Evolutionary conservation across 2,113 vertebrate genomes (phyloP).

Genomic region (Ailuropoda melanoleuca): DNA sequence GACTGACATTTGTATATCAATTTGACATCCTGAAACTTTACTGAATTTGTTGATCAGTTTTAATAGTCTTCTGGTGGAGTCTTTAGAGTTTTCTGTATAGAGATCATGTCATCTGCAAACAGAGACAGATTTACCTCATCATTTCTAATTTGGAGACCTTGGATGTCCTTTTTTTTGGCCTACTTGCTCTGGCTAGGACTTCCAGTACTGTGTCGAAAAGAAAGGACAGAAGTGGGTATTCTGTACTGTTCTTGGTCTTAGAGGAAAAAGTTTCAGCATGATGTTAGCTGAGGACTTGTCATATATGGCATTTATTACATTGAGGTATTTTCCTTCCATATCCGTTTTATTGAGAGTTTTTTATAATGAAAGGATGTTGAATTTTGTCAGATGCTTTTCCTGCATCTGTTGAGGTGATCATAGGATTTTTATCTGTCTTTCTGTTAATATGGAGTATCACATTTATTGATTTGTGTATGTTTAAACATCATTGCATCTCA

Average conservation of each 20-base stretch:
- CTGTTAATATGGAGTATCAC: not conserved
- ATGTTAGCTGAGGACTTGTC: not conserved
- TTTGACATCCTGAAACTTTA: not conserved
- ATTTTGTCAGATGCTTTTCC: not conserved
- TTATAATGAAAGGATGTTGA: not conserved
- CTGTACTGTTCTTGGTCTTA: not conserved
- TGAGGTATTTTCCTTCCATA: not conserved
- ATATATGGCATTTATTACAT: not conserved
- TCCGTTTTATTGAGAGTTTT: not conserved
- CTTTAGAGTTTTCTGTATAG: not conserved
- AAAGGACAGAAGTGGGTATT: not conserved
- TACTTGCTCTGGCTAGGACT: not conserved
- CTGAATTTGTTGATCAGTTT: not conserved
- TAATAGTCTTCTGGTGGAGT: not conserved
- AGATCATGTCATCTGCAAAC: not conserved
- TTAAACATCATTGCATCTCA: not conserved
- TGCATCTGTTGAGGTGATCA: not conserved
- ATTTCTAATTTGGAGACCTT: not conserved
- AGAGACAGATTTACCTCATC: not conserved
- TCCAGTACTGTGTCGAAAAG: not conserved
- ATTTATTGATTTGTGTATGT: not conserved
- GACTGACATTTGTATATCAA: not conserved
- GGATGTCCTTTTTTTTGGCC: not conserved
- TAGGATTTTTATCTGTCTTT: not conserved
- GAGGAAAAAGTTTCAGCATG: not conserved